Base-by-base conservation (phyloP, 2,888 invertebrate species). In the Theristus sp. region DNA sequence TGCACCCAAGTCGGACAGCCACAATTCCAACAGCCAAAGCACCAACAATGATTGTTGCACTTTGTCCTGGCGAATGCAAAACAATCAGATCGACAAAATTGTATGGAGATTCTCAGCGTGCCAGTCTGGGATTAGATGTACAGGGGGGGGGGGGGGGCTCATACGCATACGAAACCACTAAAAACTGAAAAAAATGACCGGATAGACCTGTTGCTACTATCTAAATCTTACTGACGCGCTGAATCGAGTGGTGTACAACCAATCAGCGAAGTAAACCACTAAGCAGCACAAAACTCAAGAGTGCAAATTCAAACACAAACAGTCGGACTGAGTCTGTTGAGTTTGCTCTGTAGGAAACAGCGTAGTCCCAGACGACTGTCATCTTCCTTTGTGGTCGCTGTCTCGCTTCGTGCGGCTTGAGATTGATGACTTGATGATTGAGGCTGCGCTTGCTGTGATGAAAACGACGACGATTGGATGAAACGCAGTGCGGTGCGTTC, bases 401-500 rank as follows among this genome's bases (percentile, higher is more conserved):
- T n/a, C n/a, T n/a, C n/a, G n/a, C n/a, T n/a, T n/a, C n/a, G n/a
- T n/a, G n/a, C n/a, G n/a, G n/a, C n/a, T n/a, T n/a, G n/a, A n/a
- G n/a, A n/a, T n/a, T n/a, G n/a, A n/a, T n/a, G n/a, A n/a, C n/a
- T n/a, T n/a, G n/a, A n/a, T n/a, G n/a, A n/a, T n/a, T n/a, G n/a
- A n/a, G n/a, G n/a, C 10, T 38, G 52, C 22, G 3, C 3, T 25
- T 25, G 52, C 22, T 22, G 52, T n/a, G n/a, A n/a, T n/a, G n/a
- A n/a, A n/a, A 6, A 10, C 25, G 2, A 10, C 54, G 3, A 6
- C 0, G 83, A 80, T 73, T 86, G 82, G 25, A 90, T 78, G 74
- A 94, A 93, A 72, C 90, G 91, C 20, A 94, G 78, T 61, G 90
- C 87, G 47, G 93, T 83, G 68, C 89, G 89, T 77, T 94, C 94